Evolutionary conservation across 2,888 invertebrate genomes (phyloP).

Genomic region (Caenorhabditis afra): DNA sequence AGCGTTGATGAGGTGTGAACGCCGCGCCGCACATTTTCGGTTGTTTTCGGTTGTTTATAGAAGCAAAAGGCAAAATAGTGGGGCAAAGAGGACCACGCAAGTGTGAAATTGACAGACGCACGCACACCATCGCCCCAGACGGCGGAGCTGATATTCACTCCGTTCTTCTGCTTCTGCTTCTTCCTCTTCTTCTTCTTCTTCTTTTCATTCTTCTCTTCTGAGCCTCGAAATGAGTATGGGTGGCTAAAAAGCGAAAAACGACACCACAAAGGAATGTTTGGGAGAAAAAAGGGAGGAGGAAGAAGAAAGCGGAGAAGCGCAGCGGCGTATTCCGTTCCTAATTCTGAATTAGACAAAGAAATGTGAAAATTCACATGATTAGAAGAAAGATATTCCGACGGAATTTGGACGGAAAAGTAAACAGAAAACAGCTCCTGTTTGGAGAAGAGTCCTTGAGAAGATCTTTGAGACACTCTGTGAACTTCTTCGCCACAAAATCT

Average conservation of each 20-base stretch:
- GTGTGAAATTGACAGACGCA: constrained; percentile 57
- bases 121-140: constrained; percentile 20
- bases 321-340: constrained; percentile 48
- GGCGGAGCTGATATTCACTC: constrained; percentile 53
- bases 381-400: constrained; percentile 38
- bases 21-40: constrained; percentile 16
- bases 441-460: constrained; percentile 5
- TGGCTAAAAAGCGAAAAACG: constrained; percentile 51
- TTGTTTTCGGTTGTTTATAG: constrained; percentile 55
- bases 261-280: constrained; percentile 54
- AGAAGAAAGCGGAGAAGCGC: constrained; percentile 25
- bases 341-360: constrained; percentile 54
- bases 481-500: background rate
- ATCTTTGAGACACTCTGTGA: constrained; percentile 15
- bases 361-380: constrained; percentile 57
- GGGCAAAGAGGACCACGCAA: constrained; percentile 50
- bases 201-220: constrained; percentile 31
- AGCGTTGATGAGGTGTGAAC: constrained; percentile 54
- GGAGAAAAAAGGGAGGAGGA: constrained; percentile 9
- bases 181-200: constrained; percentile 24
- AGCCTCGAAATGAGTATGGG: constrained; percentile 51
- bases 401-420: constrained; percentile 40
- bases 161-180: constrained; percentile 23
- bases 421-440: constrained; percentile 4
- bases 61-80: constrained; percentile 58